Percentiles rank a stretch among this genome's conserved stretches.
Evolutionary conservation across 2,888 invertebrate species (phyloP).

Genomic region (Drosophila setosimentum): DNA sequence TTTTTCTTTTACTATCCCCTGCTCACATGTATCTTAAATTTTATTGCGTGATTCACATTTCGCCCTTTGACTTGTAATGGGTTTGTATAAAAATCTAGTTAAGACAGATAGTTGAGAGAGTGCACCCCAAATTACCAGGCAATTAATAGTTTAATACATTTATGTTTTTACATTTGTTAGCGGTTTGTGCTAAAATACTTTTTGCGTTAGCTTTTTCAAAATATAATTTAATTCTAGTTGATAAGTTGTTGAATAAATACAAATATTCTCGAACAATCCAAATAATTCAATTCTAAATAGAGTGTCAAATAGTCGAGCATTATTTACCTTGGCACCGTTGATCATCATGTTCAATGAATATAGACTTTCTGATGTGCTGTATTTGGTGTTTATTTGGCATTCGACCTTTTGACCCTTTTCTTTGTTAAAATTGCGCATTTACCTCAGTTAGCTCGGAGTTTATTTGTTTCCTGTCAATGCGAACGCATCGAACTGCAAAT

Average conservation of each 20-base stretch:
- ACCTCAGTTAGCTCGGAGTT: slow-evolving; percentile 49
- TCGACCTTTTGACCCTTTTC: slow-evolving; percentile 67
- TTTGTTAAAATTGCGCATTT: slow-evolving; percentile 33
- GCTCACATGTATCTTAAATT: slow-evolving; percentile 48
- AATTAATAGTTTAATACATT: not conserved
- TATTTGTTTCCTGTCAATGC: slow-evolving; percentile 65
- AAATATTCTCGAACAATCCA: not conserved
- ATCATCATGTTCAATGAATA: slow-evolving; percentile 35
- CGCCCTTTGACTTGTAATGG: slow-evolving; percentile 44
- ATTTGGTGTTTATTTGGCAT: slow-evolving; percentile 41
- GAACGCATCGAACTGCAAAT: slow-evolving; percentile 64
- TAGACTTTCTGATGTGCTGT: slow-evolving; percentile 28
- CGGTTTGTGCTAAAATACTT: too few species aligned
- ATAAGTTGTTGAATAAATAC: not conserved
- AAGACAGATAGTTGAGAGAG: slow-evolving; percentile 1
- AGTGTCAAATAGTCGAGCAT: slow-evolving; percentile 3
- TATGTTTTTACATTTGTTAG: not conserved
- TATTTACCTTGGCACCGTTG: not conserved
- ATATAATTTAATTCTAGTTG: not conserved
- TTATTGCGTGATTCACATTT: slow-evolving; percentile 35
- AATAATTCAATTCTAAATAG: not conserved
- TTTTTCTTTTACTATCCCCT: slow-evolving; percentile 45
- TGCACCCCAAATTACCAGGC: slow-evolving; percentile 11
- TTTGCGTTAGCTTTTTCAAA: too few species aligned
- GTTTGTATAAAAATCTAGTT: slow-evolving; percentile 48